phyloP scores from a whole-genome alignment of 2,888 invertebrate genomes.

The Morpho achilles region DNA sequence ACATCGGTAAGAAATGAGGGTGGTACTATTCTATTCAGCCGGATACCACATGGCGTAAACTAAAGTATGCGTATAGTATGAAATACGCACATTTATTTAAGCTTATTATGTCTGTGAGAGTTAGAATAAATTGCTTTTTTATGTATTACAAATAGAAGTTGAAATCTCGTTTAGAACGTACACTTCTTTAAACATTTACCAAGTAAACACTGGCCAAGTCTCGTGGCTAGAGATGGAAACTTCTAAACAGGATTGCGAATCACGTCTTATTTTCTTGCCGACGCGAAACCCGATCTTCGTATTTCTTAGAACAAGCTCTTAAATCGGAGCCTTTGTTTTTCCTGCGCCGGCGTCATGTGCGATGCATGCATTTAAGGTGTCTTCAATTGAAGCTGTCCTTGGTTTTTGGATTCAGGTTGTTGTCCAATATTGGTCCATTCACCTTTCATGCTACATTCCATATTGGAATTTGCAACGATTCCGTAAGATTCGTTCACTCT shows the following conservation, averaged over 20 bases:
- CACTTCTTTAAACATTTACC: conserved; percentile 11
- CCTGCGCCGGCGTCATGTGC: conserved; percentile 21
- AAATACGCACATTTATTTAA: no score
- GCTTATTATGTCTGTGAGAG: background rate
- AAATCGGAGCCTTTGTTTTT: conserved; percentile 36
- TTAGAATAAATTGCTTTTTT: background rate
- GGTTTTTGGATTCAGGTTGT: conserved; percentile 6
- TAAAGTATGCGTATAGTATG: no score
- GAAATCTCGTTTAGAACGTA: conserved; percentile 1
- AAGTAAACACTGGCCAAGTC: conserved; percentile 10
- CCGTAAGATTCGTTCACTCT: no score
- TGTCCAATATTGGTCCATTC: conserved; percentile 8
- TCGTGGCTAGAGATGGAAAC: conserved; percentile 22
- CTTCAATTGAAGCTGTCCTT: conserved; percentile 17
- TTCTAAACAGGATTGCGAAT: conserved; percentile 26
- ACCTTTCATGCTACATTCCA: conserved; percentile 6
- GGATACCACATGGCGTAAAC: no score
- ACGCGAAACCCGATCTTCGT: conserved; percentile 36
- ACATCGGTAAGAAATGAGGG: no score
- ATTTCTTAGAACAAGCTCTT: conserved; percentile 45
- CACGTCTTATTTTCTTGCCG: conserved; percentile 51
- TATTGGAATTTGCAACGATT: background rate
- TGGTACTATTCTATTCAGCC: no score
- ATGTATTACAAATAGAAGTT: conserved; percentile 2
- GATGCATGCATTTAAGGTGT: conserved; percentile 17